A percentile compares a stretch with the other conserved stretches of the same genome.
These are phyloP conservation scores for Antedon bifida DNA, from an alignment of 35 echinoderm and acorn worm genomes.

Conservation along the genomic window DNA sequence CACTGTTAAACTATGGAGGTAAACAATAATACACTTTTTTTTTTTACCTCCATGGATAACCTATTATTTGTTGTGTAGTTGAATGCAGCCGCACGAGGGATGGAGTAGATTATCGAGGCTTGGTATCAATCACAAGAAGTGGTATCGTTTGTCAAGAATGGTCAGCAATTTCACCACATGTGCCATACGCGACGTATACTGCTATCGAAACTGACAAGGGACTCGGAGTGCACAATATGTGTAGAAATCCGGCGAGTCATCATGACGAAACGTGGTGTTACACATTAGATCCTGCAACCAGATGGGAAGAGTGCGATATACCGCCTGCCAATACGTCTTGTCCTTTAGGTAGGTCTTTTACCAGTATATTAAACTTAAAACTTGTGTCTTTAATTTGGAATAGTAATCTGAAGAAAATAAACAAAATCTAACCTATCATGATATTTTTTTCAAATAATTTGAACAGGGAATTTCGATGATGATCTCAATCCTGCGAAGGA, in stretches of 20 bases:
- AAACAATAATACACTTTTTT: too few relatives aligned
- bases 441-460: too few relatives aligned
- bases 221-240: background rate
- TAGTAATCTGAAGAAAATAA: too few relatives aligned
- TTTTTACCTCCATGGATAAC: too few relatives aligned
- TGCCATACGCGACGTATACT: too few relatives aligned
- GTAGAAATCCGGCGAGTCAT: background rate
- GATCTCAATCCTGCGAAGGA: too few relatives aligned
- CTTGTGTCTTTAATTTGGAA: too few relatives aligned
- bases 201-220: background rate
- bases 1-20: too few relatives aligned
- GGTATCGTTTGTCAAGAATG: constrained; percentile 7
- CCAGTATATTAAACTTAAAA: too few relatives aligned
- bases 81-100: background rate
- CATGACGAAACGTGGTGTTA: background rate
- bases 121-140: background rate
- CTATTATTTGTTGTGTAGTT: background rate
- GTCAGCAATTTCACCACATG: constrained; percentile 5
- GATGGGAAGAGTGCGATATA: background rate
- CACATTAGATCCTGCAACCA: background rate
- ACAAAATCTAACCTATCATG: too few relatives aligned
- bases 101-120: constrained; percentile 1
- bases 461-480: too few relatives aligned
- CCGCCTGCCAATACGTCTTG: background rate
- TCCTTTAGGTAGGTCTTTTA: background rate